phyloP scores from a whole-genome alignment of 2,888 invertebrate species.

The Sinhomidia bicolor region DNA sequence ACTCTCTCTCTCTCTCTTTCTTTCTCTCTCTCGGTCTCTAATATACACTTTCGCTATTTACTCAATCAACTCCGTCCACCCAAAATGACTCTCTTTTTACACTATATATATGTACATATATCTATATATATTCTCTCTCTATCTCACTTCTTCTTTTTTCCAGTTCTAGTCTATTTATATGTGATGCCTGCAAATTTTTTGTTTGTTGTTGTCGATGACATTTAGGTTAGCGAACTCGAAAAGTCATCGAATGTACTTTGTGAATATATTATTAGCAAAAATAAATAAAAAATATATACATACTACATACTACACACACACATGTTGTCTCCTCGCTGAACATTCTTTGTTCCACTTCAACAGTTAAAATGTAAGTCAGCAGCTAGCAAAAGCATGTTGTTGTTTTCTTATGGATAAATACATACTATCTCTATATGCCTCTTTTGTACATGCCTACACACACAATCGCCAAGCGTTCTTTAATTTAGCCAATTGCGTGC shows the following conservation, averaged over 20 bases:
- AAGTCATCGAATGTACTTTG: conserved; percentile 33
- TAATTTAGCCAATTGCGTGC: not conserved
- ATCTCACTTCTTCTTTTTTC: not conserved
- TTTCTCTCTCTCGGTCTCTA: not conserved
- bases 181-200: conserved; percentile 39
- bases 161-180: conserved; percentile 33
- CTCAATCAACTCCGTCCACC: not conserved
- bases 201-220: conserved; percentile 53
- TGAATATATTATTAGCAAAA: conserved; percentile 31
- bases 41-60: not conserved
- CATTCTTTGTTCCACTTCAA: too few relatives aligned
- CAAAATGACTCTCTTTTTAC: not conserved
- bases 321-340: too few relatives aligned
- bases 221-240: conserved; percentile 63
- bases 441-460: not conserved
- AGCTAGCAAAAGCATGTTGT: too few relatives aligned
- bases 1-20: not conserved
- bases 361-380: too few relatives aligned
- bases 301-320: too few relatives aligned
- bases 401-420: not conserved
- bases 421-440: too few relatives aligned
- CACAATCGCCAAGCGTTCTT: not conserved
- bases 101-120: too few relatives aligned
- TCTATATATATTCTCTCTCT: too few relatives aligned
- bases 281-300: not conserved